These are phyloP conservation scores for Acrocephalus scirpaceus DNA, from an alignment of 2,797 vertebrate species.

Conservation along the genomic window DNA sequence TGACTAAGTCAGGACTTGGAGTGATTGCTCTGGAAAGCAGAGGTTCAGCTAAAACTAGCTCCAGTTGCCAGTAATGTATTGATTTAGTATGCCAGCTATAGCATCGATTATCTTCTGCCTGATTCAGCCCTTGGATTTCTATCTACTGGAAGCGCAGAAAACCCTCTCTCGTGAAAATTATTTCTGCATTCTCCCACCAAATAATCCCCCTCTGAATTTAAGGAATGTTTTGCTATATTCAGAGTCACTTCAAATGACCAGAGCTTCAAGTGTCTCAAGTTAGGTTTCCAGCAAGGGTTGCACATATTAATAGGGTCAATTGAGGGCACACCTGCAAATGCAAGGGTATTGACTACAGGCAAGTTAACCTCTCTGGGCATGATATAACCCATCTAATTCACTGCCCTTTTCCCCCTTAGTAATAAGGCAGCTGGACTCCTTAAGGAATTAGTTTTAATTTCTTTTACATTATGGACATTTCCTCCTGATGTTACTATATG, in stretches of 20 bases:
- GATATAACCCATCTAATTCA: slow-evolving; percentile 17
- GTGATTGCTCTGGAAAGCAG: slow-evolving; percentile 64
- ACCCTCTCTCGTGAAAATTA: background rate
- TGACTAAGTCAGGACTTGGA: slow-evolving; percentile 64
- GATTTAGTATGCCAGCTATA: slow-evolving; percentile 62
- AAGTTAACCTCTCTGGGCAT: slow-evolving; percentile 47
- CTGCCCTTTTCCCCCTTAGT: slow-evolving; percentile 23
- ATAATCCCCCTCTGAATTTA: background rate
- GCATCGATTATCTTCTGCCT: slow-evolving; percentile 53
- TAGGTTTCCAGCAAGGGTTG: slow-evolving; percentile 19
- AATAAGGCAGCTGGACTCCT: slow-evolving; percentile 28
- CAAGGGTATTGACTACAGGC: slow-evolving; percentile 57
- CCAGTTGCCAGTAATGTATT: slow-evolving; percentile 67
- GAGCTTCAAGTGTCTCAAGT: slow-evolving; percentile 12
- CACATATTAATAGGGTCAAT: slow-evolving; percentile 52
- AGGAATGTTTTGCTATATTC: background rate
- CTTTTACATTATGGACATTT: slow-evolving; percentile 52
- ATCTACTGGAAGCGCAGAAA: slow-evolving; percentile 51
- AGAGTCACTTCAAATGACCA: background rate
- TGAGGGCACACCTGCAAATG: slow-evolving; percentile 68
- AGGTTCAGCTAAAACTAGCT: slow-evolving; percentile 66
- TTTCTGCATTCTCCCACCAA: background rate
- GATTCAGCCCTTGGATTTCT: slow-evolving; percentile 42
- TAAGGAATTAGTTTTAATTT: slow-evolving; percentile 50
- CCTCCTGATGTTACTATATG: slow-evolving; percentile 35